Base-by-base conservation (phyloP, 2,888 invertebrate genomes). In the Petrolisthes cinctipes region DNA sequence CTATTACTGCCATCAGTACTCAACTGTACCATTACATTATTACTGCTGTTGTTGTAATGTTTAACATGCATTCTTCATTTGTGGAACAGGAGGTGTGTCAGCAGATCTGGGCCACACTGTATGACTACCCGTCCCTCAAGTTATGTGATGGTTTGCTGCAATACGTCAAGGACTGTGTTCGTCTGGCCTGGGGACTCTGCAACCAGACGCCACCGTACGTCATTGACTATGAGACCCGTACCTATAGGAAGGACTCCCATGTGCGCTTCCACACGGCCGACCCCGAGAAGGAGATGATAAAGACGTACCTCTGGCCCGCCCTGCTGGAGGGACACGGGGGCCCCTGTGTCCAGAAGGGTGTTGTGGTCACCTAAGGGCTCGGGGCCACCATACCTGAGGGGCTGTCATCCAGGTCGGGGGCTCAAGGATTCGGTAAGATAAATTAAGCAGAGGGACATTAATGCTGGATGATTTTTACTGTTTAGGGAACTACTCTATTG, bases 71-170 rank as follows among this genome's bases (percentile, higher is more conserved):
- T 11, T 6, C 14, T 82, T 90, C 85, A 76, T 82, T 76, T 82
- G 82, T 37, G 14, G 86, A 91, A 17, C 92, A 95, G 94, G 94
- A 95, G 91, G 95, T 95, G 2, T 94, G 94, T 90, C 93, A 93
- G 57, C 95, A 97, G 94, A 95, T 99, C 91, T 95, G 97, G 93
- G 96, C 96, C 91, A 98, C 98, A 0, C 94, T 99, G 23, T 97
- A 97, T 92, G 98, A 98, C 94, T 99, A 98, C 93, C 97, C 97
- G 61, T 96, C 97, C 92, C 94, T 99, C 92, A 96, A 96, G 91
- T 93, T 94, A 0, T 98, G 97, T 92, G 94, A 94, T 0, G 95
- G 96, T 56, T 94, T 98, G 86, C 95, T 95, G 92, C 95, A 95
- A 91, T 97, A 97, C 92, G 96, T 97, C 84, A 94, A 95, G 57